These are phyloP conservation scores for Tapera naevia DNA, from an alignment of 2,797 vertebrate species.

Conservation along the genomic window DNA sequence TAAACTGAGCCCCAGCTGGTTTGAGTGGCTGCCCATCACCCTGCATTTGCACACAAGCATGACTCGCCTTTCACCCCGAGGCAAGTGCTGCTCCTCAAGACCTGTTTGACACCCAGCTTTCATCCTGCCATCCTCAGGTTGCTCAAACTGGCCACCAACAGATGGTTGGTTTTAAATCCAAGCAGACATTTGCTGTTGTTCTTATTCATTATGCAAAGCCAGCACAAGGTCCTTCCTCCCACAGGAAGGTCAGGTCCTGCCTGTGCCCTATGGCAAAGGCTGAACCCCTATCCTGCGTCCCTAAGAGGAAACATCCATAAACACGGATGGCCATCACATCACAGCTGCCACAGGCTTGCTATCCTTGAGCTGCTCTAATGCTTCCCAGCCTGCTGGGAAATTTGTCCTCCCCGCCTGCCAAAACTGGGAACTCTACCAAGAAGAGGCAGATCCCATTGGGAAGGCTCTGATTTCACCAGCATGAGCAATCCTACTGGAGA, in stretches of 20 bases:
- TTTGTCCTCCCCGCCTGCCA: neutral
- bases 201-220: neutral
- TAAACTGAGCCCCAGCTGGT: neutral
- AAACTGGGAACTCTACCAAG: neutral
- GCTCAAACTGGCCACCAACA: neutral
- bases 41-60: neutral
- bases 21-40: neutral
- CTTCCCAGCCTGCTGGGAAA: neutral
- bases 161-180: neutral
- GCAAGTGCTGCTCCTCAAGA: neutral
- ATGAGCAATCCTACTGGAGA: neutral
- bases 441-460: neutral
- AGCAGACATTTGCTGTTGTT: neutral
- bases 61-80: rapidly evolving
- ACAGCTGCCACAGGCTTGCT: neutral
- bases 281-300: neutral
- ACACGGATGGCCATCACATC: neutral
- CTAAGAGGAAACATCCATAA: neutral
- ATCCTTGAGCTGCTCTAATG: neutral
- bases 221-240: neutral
- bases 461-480: neutral
- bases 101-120: neutral
- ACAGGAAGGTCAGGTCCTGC: neutral
- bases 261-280: neutral
- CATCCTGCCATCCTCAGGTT: neutral